A percentile compares a stretch with the other conserved stretches of the same genome.
These are phyloP conservation scores for Salvelinus namaycush DNA, from an alignment of 2,113 vertebrate species.

Conservation along the genomic window DNA sequence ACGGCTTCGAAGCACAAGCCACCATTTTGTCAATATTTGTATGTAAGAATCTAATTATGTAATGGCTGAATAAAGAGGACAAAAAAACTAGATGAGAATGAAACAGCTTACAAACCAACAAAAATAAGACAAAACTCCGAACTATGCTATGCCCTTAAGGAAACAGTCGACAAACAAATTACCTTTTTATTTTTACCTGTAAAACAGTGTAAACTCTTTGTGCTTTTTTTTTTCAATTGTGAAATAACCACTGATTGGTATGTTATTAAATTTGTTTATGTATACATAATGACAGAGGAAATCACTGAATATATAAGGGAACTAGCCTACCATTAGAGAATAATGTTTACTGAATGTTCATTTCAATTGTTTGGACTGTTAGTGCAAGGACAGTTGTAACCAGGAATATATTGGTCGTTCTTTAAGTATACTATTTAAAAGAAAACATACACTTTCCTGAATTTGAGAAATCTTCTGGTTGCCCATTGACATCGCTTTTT, in stretches of 20 bases:
- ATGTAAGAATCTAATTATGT: constrained; percentile 99
- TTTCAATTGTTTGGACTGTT: constrained; percentile 88
- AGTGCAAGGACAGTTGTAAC: constrained; percentile 86
- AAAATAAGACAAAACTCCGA: constrained; percentile 65
- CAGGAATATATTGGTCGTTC: constrained; percentile 92
- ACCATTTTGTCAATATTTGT: constrained; percentile 99
- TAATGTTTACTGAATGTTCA: constrained; percentile 98
- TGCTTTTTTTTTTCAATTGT: constrained; percentile 98
- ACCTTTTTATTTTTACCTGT: constrained; percentile 99
- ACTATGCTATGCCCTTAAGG: constrained; percentile 90
- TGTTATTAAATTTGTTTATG: constrained; percentile 96
- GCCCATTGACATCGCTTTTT: constrained; percentile 85
- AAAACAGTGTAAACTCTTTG: constrained; percentile 99
- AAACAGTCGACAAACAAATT: constrained; percentile 85
- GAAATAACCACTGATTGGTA: constrained; percentile 99
- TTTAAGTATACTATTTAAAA: constrained; percentile 90
- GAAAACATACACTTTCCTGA: constrained; percentile 57
- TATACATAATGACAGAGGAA: constrained; percentile 90
- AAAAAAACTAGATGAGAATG: constrained; percentile 21
- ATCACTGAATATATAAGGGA: constrained; percentile 97
- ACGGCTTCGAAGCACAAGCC: constrained; percentile 91
- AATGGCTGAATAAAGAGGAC: constrained; percentile 78
- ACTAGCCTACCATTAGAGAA: constrained; percentile 93
- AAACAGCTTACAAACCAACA: constrained; percentile 33
- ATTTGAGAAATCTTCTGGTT: constrained; percentile 84